Evolutionary conservation across 2,797 vertebrate genomes (phyloP).

Genomic region (Xiphorhynchus erythropygius): DNA sequence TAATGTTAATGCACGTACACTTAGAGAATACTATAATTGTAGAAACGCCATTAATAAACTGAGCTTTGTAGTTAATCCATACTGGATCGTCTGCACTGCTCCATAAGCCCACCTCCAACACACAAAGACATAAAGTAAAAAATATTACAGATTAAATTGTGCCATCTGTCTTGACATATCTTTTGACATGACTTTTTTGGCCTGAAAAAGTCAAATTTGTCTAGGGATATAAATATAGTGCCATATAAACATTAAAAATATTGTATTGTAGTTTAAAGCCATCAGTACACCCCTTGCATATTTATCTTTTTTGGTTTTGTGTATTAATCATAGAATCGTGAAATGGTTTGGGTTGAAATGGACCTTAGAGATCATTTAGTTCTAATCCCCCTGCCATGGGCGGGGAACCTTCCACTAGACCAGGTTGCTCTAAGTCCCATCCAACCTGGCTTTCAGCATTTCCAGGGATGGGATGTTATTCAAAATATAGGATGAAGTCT

Average conservation of each 20-base stretch:
- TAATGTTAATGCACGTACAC: no score
- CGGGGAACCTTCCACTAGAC: background rate
- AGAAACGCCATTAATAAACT: no score
- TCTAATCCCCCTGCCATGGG: background rate
- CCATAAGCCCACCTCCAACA: no score
- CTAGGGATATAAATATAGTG: background rate
- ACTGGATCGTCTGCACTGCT: no score
- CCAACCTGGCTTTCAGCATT: background rate
- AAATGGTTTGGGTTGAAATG: background rate
- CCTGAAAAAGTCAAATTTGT: background rate
- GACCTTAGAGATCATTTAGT: background rate
- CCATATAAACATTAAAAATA: background rate
- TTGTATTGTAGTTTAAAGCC: background rate
- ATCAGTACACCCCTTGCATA: background rate
- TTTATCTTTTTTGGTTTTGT: background rate
- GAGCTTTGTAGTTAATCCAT: no score
- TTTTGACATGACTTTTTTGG: background rate
- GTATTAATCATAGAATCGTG: background rate
- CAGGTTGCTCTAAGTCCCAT: fast-evolving
- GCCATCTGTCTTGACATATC: background rate
- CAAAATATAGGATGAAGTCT: background rate
- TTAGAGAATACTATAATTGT: no score
- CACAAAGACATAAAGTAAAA: background rate
- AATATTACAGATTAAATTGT: background rate
- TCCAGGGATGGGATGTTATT: background rate